Base-by-base conservation (phyloP, 2,113 vertebrate species). In the Myotis lucifugus region DNA sequence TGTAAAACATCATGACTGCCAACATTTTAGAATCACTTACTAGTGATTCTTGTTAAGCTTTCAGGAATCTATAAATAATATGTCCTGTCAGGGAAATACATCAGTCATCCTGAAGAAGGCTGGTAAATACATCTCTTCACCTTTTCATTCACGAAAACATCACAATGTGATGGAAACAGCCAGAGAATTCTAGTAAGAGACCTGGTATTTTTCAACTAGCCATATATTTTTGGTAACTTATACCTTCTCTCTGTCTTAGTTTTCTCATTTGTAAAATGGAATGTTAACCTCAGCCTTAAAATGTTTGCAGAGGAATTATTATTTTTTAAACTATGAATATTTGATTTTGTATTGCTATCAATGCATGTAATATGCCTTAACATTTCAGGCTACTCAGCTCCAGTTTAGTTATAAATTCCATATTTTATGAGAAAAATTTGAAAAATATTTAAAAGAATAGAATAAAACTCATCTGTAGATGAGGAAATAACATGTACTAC, bases 251-350 rank as follows among this genome's bases (percentile, higher is more conserved):
- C 59, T 72, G 17, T 67, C 77, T 95, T 78, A 73, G 29, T 56
- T 56, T 78, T 92, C 76, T 93, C 10, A 5, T 90, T 79, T 87
- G n/a, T 90, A 32, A 76, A 42, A 66, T 48, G 48, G 18, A 92
- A 69, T 84, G 6, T 77, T 95, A 84, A 76, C 32, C 86, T 86
- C 19, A 74, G 18, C 9, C 84, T 86, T 91, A 89, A 94, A 86
- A 40, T 70, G 17, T 96, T 79, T 95, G 0, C 21, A 83, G n/a
- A 23, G 17, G 29, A 83, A 66, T 89, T 61, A 70, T n/a, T 34
- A 70, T 56, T 78, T 73, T 64, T 37, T 17, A 79, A 54, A 72
- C 69, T 89, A 42, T 40, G 17, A 61, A 54, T 83, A 50, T 34
- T 92, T 32, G 34, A 91, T 52, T 89, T 69, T 59, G 18, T 21